Percentiles rank a stretch among this genome's conserved stretches.
phyloP scores from a whole-genome alignment of 2,113 vertebrate species.

The Melospiza melodia region DNA sequence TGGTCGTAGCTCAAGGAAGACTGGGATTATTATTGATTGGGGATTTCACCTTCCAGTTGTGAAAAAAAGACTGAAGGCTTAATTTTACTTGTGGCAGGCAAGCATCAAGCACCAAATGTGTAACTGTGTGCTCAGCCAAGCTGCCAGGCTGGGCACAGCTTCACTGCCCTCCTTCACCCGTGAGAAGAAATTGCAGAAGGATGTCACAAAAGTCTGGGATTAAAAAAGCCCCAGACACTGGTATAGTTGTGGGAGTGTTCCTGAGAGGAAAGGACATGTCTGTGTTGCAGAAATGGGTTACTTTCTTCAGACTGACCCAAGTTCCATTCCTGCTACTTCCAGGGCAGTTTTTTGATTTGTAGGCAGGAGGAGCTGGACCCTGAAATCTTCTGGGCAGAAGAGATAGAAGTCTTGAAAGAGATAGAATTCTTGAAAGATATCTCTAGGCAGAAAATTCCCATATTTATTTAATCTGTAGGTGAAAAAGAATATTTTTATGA shows the following conservation, averaged over 20 bases:
- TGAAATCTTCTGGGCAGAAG: background rate
- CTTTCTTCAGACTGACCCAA: background rate
- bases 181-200: background rate
- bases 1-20: background rate
- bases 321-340: background rate
- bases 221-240: background rate
- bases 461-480: background rate
- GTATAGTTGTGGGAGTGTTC: background rate
- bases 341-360: background rate
- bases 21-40: background rate
- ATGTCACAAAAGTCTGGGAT: background rate
- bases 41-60: background rate
- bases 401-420: background rate
- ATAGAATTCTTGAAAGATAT: background rate
- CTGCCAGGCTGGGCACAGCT: background rate
- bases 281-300: background rate
- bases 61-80: slow-evolving; percentile 15
- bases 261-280: background rate
- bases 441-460: background rate
- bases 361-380: background rate
- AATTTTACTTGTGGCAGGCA: slow-evolving; percentile 1
- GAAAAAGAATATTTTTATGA: background rate
- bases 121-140: background rate
- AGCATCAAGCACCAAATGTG: background rate
- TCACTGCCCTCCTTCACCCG: background rate